A percentile compares a stretch with the other conserved stretches of the same genome.
Conservation (phyloP, 1,140 invertebrate species). For the Manduca sexta region DNA sequence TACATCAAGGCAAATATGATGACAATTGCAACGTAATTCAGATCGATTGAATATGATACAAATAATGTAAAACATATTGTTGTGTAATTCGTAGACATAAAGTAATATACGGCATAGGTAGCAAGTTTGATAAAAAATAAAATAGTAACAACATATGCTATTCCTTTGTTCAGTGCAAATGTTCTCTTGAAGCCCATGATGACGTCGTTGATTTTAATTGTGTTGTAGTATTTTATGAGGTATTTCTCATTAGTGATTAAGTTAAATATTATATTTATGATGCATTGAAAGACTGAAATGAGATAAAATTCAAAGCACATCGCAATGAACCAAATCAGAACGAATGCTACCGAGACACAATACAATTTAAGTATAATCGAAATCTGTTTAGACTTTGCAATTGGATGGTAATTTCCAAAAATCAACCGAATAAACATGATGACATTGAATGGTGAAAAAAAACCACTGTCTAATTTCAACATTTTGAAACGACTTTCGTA, state of each 20-base stretch:
- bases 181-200: background rate
- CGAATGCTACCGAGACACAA: background rate
- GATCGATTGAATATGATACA: background rate
- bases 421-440: background rate
- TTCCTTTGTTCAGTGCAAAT: background rate
- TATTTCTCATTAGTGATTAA: background rate
- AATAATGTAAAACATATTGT: background rate
- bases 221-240: background rate
- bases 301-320: too few relatives aligned
- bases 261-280: background rate
- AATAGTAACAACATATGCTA: background rate
- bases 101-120: background rate
- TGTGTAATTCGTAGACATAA: background rate
- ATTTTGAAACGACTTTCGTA: too few relatives aligned
- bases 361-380: background rate
- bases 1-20: background rate
- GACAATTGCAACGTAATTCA: background rate
- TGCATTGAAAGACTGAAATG: background rate
- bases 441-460: too few relatives aligned
- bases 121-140: background rate
- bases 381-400: background rate
- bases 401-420: background rate
- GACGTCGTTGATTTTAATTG: background rate
- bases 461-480: too few relatives aligned
- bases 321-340: too few relatives aligned